Percentiles rank a stretch among this genome's conserved stretches.
These are phyloP conservation scores for Piscicola geometra DNA, from an alignment of 2,888 invertebrate species.

Conservation along the genomic window DNA sequence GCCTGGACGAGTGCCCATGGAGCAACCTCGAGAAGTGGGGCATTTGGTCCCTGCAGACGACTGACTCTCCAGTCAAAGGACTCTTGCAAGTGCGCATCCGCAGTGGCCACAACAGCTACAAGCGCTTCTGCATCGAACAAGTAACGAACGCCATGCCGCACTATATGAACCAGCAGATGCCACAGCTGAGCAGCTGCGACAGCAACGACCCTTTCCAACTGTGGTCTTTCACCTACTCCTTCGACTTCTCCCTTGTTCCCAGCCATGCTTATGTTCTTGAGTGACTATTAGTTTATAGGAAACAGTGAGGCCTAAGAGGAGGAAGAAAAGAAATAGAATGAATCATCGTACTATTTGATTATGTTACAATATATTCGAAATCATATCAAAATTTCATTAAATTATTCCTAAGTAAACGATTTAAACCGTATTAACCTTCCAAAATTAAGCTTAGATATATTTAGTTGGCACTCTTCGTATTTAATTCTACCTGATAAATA, in stretches of 20 bases:
- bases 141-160: slow-evolving; percentile 40
- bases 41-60: slow-evolving; percentile 38
- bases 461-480: too few relatives aligned
- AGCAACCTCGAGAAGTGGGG: slow-evolving; percentile 33
- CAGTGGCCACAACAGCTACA: slow-evolving; percentile 13
- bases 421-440: too few relatives aligned
- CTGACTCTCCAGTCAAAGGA: slow-evolving; percentile 35
- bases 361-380: too few relatives aligned
- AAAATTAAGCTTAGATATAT: too few relatives aligned
- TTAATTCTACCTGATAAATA: too few relatives aligned
- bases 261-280: slow-evolving; percentile 18
- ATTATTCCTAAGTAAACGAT: too few relatives aligned
- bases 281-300: neutral
- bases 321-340: too few relatives aligned
- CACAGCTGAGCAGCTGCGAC: slow-evolving; percentile 40
- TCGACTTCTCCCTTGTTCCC: slow-evolving; percentile 35
- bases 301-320: too few relatives aligned
- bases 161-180: slow-evolving; percentile 42
- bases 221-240: slow-evolving; percentile 42
- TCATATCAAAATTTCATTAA: too few relatives aligned
- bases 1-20: slow-evolving; percentile 40
- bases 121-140: slow-evolving; percentile 36
- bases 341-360: too few relatives aligned
- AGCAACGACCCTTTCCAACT: slow-evolving; percentile 39
- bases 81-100: slow-evolving; percentile 27